Evolutionary conservation across 2,797 vertebrate species (phyloP), one percentile per base, ranked within the genome.

Genomic region (Sardinella longiceps): DNA sequence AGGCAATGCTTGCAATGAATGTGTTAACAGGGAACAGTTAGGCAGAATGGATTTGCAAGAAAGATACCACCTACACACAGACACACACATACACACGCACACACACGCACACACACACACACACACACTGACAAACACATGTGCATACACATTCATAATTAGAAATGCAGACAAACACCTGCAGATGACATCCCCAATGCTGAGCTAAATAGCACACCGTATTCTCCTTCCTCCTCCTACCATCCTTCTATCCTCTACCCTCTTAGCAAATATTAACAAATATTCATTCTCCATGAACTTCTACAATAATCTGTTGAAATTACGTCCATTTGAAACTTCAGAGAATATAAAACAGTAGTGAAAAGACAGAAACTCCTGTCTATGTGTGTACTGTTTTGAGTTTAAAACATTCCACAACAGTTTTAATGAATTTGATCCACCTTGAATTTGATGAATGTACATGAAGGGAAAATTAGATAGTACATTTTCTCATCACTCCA

Each of bases 201-300:
- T 70, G 30, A 70, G 66, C 66, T 37, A 15, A 70, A 70, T 33
- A 70, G 12, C 66, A 70, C n/a, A 37, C 66, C 66, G 37, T 18
- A 70, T 37, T 51, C 15, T n/a, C 25, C 5, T 20, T 45, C 53
- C 43, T 15, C n/a, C n/a, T 39, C 53, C n/a, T n/a, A n/a, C n/a
- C n/a, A n/a, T n/a, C n/a, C n/a, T n/a, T n/a, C n/a, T n/a, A 30
- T 12, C 15, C 18, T 46, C 53, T 9, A 30, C 7, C 80, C 70
- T 82, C 43, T 9, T 48, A 45, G 43, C 82, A 80, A 86, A 88
- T 86, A 88, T 83, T 87, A 87, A 89, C 84, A 87, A 53, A 53
- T 53, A 53, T 23, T 53, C 51, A 20, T 91, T 86, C 83, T 86
- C 33, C 2, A 15, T 33, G 15, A 18, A 3, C 30, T 70, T 70